A percentile compares a stretch with the other conserved stretches of the same genome.
These are phyloP conservation scores for Lepidocyrtinus sp. DNA, from an alignment of 2,888 invertebrate species.

Conservation along the genomic window DNA sequence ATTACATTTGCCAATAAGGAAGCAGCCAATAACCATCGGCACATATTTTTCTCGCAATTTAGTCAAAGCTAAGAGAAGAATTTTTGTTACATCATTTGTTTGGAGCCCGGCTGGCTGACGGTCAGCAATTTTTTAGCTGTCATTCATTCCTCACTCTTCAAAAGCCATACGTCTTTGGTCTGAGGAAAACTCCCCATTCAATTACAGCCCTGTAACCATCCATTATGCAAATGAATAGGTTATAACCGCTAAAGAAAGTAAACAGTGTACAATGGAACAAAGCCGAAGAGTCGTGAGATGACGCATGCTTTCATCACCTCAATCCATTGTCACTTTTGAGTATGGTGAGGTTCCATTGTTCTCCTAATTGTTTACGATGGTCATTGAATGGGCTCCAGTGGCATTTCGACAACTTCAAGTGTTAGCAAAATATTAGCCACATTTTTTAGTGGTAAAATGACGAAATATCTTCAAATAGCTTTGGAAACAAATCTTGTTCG, in stretches of 20 bases:
- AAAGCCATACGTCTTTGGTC: neutral
- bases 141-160: neutral
- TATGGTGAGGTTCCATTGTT: neutral
- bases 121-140: neutral
- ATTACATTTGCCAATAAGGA: too few relatives aligned
- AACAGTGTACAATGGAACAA: neutral
- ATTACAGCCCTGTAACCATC: neutral
- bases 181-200: neutral
- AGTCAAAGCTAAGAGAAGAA: too few relatives aligned
- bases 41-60: too few relatives aligned
- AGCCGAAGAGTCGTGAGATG: neutral
- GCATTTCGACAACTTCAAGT: neutral
- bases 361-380: neutral
- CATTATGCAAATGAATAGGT: neutral
- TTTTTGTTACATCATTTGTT: too few relatives aligned
- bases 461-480: neutral
- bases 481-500: too few relatives aligned
- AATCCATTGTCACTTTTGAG: neutral
- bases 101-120: neutral
- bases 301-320: neutral
- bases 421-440: neutral
- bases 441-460: neutral
- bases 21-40: too few relatives aligned
- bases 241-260: neutral
- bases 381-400: neutral